Evolutionary conservation across 2,888 invertebrate species (phyloP).

Genomic region (Congeria kusceri): DNA sequence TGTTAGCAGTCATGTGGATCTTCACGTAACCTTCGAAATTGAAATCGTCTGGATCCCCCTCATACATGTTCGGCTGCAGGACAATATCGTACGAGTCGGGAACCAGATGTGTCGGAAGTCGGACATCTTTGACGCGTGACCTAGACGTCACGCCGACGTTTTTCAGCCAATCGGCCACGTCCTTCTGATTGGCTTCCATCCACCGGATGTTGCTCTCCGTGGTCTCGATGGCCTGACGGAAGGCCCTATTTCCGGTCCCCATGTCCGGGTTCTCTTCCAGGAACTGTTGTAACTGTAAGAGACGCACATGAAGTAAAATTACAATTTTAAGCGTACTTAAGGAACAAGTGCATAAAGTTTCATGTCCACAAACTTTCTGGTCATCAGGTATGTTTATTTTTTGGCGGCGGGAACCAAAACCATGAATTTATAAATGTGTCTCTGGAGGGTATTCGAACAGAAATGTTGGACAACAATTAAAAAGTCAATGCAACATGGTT

Average conservation of each 20-base stretch:
- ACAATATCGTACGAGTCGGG: conserved; percentile 76
- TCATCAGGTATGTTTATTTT: too few relatives aligned
- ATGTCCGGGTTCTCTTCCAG: conserved; percentile 85
- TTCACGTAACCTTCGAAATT: conserved; percentile 73
- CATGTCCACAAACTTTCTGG: too few relatives aligned
- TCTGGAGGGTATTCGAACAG: too few relatives aligned
- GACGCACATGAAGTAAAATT: too few relatives aligned
- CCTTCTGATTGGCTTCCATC: conserved; percentile 91
- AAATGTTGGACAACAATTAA: too few relatives aligned
- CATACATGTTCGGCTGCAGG: conserved; percentile 77
- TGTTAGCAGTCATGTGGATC: conserved; percentile 65
- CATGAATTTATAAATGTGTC: too few relatives aligned
- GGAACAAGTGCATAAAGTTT: too few relatives aligned
- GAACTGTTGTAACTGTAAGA: conserved; percentile 57
- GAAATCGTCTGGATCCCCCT: conserved; percentile 69
- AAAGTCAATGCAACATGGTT: too few relatives aligned
- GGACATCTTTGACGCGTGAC: conserved; percentile 45
- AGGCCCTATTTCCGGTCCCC: conserved; percentile 90
- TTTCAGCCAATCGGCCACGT: conserved; percentile 91
- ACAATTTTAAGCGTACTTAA: too few relatives aligned
- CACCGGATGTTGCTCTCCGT: conserved; percentile 93
- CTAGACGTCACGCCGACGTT: conserved; percentile 10
- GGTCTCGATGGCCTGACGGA: conserved; percentile 92
- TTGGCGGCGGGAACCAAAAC: too few relatives aligned
- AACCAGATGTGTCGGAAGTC: conserved; percentile 66